Evolutionary conservation across 2,888 invertebrate genomes (phyloP).

Genomic region (Diaphora mendica): DNA sequence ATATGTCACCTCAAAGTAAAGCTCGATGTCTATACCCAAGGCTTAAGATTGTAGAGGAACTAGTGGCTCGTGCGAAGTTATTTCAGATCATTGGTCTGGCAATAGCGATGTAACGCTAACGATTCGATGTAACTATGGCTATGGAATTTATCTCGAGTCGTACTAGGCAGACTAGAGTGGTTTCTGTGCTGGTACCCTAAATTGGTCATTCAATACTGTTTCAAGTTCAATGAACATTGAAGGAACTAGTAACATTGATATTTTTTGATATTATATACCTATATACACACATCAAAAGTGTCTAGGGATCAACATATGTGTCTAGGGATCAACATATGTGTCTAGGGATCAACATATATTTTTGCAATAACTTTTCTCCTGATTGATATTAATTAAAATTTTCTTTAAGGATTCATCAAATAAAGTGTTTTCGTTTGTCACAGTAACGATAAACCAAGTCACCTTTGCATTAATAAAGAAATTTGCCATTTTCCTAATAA

Average conservation of each 20-base stretch:
- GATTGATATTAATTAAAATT: no score
- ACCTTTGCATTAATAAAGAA: no score
- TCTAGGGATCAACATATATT: no score
- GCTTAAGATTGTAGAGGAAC: background rate
- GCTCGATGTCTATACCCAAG: background rate
- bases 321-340: no score
- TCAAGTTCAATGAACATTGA: background rate
- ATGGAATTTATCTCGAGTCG: background rate
- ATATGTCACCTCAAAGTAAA: background rate
- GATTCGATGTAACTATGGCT: background rate
- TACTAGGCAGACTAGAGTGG: background rate
- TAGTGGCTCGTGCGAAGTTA: background rate
- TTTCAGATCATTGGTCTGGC: conserved; percentile 3
- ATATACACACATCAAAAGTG: no score
- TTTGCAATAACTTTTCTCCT: no score
- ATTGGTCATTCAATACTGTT: background rate
- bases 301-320: no score
- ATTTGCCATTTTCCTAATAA: no score
- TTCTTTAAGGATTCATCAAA: no score
- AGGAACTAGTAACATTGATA: background rate
- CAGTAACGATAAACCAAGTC: no score
- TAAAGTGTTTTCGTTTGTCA: no score
- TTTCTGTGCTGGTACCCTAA: background rate
- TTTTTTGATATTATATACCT: no score
- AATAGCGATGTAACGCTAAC: background rate